Evolutionary conservation across 64 coral and sea anemone genomes (phyloP).

Genomic region (Montipora foliosa): DNA sequence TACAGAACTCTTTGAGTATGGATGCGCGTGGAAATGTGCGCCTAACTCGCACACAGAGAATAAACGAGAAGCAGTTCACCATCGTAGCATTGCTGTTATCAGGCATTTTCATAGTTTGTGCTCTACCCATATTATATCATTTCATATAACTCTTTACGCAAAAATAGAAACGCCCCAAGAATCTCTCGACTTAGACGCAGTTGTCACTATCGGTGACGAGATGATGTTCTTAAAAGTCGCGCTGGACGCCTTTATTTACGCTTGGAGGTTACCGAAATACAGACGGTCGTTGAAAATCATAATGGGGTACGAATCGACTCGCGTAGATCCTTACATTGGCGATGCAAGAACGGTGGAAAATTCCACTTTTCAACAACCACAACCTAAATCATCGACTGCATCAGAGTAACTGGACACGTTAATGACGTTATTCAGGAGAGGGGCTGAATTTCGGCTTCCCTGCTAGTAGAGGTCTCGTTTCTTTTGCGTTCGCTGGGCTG

Average conservation of each 20-base stretch:
- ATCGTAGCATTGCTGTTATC: constrained; percentile 41
- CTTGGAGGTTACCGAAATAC: constrained; percentile 65
- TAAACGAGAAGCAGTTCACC: constrained; percentile 22
- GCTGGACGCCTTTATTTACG: constrained; percentile 65
- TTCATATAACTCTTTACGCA: constrained; percentile 14
- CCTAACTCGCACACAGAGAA: neutral
- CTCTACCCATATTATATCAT: constrained; percentile 21
- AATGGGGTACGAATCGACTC: neutral
- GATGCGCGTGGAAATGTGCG: neutral
- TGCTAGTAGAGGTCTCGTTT: too few species aligned
- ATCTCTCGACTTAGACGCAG: constrained; percentile 18
- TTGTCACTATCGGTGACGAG: constrained; percentile 45
- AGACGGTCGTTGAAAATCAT: constrained; percentile 34
- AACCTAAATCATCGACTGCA: neutral
- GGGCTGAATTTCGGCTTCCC: too few species aligned
- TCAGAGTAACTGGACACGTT: too few species aligned
- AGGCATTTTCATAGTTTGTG: constrained; percentile 36
- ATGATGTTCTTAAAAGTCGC: constrained; percentile 68
- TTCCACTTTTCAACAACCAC: neutral
- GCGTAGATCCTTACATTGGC: neutral
- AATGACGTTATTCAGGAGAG: too few species aligned
- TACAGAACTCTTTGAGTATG: neutral
- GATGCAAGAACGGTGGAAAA: neutral
- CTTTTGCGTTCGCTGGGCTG: too few species aligned
- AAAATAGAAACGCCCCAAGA: constrained; percentile 26